Conservation (phyloP, 2,113 vertebrate species). For the Emberiza fucata region DNA sequence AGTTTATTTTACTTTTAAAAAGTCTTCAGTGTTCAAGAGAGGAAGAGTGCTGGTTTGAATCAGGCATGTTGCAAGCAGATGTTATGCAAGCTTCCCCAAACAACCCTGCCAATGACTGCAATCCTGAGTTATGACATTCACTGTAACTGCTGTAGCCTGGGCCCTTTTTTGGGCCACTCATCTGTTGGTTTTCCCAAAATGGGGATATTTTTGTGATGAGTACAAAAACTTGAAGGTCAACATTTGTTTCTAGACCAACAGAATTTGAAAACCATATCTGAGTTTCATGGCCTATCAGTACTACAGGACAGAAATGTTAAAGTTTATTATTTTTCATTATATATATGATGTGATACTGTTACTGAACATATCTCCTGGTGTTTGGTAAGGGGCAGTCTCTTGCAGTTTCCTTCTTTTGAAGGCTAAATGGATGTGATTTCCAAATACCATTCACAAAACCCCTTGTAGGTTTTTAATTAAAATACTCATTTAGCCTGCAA, state of each 20-base stretch:
- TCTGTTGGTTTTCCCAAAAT: constrained; percentile 1
- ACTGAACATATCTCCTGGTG: neutral
- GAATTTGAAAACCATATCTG: neutral
- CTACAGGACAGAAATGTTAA: neutral
- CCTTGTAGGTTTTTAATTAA: neutral
- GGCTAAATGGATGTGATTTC: neutral
- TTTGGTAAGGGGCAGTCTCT: neutral
- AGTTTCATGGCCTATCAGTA: neutral
- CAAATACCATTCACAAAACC: neutral
- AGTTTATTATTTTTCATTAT: neutral
- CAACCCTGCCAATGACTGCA: constrained; percentile 8
- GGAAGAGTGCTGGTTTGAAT: constrained; percentile 40
- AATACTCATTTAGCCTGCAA: neutral
- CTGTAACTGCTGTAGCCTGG: neutral
- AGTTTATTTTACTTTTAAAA: constrained; percentile 21
- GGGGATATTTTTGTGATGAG: neutral
- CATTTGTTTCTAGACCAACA: neutral
- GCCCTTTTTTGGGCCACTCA: constrained; percentile 25
- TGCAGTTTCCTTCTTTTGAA: neutral
- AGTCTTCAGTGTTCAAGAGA: neutral
- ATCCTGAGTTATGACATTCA: constrained; percentile 40
- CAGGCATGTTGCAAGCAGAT: constrained; percentile 65
- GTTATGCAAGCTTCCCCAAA: constrained; percentile 47
- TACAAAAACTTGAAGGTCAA: neutral
- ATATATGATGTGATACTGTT: neutral